phyloP scores from a whole-genome alignment of 2,888 invertebrate genomes.

The Marasmarcha lunaedactyla region DNA sequence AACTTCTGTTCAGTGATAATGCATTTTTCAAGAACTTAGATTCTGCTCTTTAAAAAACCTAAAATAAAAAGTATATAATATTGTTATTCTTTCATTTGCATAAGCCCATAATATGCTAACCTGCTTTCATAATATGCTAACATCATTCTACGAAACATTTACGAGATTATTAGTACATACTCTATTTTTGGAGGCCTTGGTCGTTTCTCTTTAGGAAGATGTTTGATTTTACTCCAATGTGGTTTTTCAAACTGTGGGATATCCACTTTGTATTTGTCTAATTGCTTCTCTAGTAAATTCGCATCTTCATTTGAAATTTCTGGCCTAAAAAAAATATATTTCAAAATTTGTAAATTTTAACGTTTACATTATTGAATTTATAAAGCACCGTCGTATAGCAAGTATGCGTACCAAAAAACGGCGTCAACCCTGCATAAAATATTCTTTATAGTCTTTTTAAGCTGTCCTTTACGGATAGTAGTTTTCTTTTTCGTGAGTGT shows the following conservation, averaged over 20 bases:
- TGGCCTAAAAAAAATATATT: conserved; percentile 33
- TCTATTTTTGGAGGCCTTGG: conserved; percentile 37
- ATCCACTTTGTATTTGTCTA: conserved; percentile 32
- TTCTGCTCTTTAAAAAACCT: no score
- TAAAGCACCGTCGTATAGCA: no score
- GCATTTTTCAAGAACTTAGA: no score
- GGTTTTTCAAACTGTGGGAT: conserved; percentile 41
- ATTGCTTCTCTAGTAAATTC: conserved; percentile 21
- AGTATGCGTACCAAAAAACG: conserved; percentile 48
- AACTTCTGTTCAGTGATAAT: no score
- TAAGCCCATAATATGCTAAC: no score
- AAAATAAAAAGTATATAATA: no score
- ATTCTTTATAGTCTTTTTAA: conserved; percentile 57
- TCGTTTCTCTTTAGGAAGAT: conserved; percentile 43
- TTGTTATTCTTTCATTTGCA: no score
- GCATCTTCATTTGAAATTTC: conserved; percentile 27
- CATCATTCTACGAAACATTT: no score
- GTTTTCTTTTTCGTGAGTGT: conserved; percentile 39
- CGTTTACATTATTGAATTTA: no score
- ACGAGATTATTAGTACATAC: no score
- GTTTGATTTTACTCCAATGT: conserved; percentile 46
- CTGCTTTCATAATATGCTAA: no score
- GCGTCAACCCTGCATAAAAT: conserved; percentile 50
- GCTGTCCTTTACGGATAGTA: conserved; percentile 42
- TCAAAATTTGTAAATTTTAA: no score